These are phyloP conservation scores for Paralichthys olivaceus DNA, from an alignment of 2,113 vertebrate genomes.

Conservation along the genomic window DNA sequence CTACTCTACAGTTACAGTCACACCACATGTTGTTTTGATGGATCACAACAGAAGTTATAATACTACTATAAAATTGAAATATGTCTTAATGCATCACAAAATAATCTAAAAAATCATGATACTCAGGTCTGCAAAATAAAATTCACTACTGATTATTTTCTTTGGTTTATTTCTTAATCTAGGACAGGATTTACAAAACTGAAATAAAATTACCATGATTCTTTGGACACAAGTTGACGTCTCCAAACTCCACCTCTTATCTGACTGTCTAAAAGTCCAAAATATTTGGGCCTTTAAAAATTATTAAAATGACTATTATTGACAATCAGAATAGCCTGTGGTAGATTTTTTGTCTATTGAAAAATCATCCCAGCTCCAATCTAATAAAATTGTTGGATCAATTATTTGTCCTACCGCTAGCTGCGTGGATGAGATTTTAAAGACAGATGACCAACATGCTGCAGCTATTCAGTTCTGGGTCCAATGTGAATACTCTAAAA, in stretches of 20 bases:
- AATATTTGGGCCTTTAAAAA: background rate
- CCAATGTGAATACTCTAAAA: slow-evolving; percentile 47
- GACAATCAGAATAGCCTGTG: too few species aligned
- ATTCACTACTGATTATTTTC: too few species aligned
- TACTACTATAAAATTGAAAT: background rate
- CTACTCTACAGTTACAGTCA: background rate
- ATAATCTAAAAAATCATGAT: too few species aligned
- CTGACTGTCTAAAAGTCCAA: background rate
- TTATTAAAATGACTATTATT: too few species aligned
- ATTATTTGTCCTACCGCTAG: background rate
- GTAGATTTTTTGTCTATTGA: too few species aligned
- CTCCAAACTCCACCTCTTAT: background rate
- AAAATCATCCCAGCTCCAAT: background rate
- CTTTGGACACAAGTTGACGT: background rate
- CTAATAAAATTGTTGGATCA: background rate
- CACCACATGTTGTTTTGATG: background rate
- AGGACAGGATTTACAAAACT: background rate
- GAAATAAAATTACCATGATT: background rate
- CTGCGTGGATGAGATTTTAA: background rate
- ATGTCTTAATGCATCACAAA: background rate
- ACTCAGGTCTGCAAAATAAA: too few species aligned
- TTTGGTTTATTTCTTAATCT: background rate
- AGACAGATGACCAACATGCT: background rate
- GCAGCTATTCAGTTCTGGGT: background rate
- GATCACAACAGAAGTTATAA: background rate